A percentile compares a stretch with the other conserved stretches of the same genome.
phyloP scores from a whole-genome alignment of 2,888 invertebrate genomes.

The Laothoe populi region DNA sequence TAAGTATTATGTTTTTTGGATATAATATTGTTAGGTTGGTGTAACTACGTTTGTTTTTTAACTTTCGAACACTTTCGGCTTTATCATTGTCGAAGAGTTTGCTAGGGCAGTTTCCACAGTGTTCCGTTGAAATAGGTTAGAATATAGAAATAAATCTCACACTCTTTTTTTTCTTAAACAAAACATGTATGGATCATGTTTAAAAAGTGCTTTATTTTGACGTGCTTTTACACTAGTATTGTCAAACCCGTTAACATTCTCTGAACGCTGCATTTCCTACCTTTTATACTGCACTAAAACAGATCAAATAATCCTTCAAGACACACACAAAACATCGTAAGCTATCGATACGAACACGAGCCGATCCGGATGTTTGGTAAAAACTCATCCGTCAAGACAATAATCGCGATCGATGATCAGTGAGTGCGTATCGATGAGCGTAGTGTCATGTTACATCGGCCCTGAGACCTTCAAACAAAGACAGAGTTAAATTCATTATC shows the following conservation, averaged over 20 bases:
- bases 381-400: not conserved
- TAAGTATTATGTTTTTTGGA: too few relatives aligned
- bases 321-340: not conserved
- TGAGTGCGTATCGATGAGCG: constrained; percentile 6
- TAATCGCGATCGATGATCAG: constrained; percentile 4
- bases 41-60: too few relatives aligned
- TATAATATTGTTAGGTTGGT: too few relatives aligned
- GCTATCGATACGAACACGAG: constrained; percentile 1
- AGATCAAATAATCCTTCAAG: constrained; percentile 9
- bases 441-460: not conserved
- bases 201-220: not conserved
- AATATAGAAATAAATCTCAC: too few relatives aligned
- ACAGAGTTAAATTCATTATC: constrained; percentile 4
- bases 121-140: too few relatives aligned
- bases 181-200: not conserved
- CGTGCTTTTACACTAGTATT: not conserved
- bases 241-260: not conserved
- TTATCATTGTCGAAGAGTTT: too few relatives aligned
- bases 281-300: not conserved
- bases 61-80: too few relatives aligned
- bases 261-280: not conserved
- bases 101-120: too few relatives aligned
- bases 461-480: not conserved
- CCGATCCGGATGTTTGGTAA: constrained; percentile 18
- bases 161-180: too few relatives aligned